Base-by-base conservation (phyloP, 2,113 vertebrate genomes). In the Glaucidium brasilianum region DNA sequence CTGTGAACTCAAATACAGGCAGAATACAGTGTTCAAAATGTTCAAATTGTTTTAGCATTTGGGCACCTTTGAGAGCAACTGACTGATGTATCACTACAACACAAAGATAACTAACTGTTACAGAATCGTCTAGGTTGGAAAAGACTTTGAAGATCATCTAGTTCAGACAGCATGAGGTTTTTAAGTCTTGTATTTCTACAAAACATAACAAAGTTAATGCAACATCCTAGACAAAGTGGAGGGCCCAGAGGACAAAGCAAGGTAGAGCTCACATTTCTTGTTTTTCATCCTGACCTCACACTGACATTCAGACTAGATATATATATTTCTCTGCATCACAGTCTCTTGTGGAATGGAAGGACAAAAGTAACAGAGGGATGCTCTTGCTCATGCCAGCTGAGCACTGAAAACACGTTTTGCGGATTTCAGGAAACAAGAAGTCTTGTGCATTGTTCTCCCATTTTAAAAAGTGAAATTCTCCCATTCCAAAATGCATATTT, bases 71-170 rank as follows among this genome's bases (percentile, higher is more conserved):
- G 30, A 74, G 67, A 96, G 73, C 69, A 87, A 67, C 45, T 83
- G 71, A 83, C 62, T 94, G 74, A 91, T 86, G 35, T 43, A 77
- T 82, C 68, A 79, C 83, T 49, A 90, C 67, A 67, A 95, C 85
- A 67, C 26, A 74, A 87, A 76, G 41, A 37, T 77, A 90, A 73
- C 39, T 2, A 88, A 69, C 67, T 47, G 41, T 66, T 39, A 39
- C 39, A 39, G 39, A 39, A 39, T 39, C 39, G 39, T 39, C 39
- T 39, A 39, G 39, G 39, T 39, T 39, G 39, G 39, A 39, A 39
- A 39, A 10, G 39, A 39, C 39, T 39, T 39, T 39, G 39, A 39
- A 39, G 39, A 39, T 11, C 39, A 39, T 11, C 39, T 39, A 39
- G 39, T 39, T 60, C 32, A 72, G 30, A 52, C 12, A 72, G 26